Evolutionary conservation across 2,113 vertebrate genomes (phyloP), one percentile per base, ranked within the genome.

Genomic region (Formicarius rufipectus): DNA sequence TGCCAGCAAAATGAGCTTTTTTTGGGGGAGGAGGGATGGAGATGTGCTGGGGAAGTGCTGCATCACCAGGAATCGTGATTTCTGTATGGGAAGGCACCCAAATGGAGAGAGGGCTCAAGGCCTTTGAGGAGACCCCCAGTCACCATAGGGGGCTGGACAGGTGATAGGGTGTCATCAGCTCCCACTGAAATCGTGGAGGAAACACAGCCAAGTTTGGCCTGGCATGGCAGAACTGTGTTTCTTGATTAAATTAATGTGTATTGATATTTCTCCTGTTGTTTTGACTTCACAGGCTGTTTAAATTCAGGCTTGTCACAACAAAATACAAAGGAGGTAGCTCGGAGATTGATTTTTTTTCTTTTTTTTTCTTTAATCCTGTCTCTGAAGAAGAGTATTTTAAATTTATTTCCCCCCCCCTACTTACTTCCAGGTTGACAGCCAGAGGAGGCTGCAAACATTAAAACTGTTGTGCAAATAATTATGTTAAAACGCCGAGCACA

Each of bases 301-400:
- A 97, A 98, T 98, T 96, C 97, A 96, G 90, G 77, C 97, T 97
- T 98, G 97, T 98, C 97, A 98, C 97, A 98, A 98, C 97, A 98
- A 97, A 97, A 97, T 97, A 97, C 97, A 97, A 98, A 98, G 96
- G 95, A 96, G 94, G 92, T 93, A 96, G 96, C 94, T 93, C 39
- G 1, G 94, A 97, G 95, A 98, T 97, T 95, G 97, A 97, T 98
- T 96, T 94, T 93, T 84, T 93, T 84, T 89, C n/a, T n/a, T 79
- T 66, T 78, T 74, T 66, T 78, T 69, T 3, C 63, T 91, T 75
- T 86, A 96, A 94, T 92, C 59, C 67, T 95, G 91, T 82, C 94
- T 97, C 88, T 83, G 95, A 96, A 96, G 78, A 90, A 83, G 83
- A 86, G 93, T 85, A 56, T 76, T 97, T 97, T 94, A 95, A 83